Evolutionary conservation across 2,888 invertebrate genomes (phyloP).

Genomic region (Mellilla xanthometata): DNA sequence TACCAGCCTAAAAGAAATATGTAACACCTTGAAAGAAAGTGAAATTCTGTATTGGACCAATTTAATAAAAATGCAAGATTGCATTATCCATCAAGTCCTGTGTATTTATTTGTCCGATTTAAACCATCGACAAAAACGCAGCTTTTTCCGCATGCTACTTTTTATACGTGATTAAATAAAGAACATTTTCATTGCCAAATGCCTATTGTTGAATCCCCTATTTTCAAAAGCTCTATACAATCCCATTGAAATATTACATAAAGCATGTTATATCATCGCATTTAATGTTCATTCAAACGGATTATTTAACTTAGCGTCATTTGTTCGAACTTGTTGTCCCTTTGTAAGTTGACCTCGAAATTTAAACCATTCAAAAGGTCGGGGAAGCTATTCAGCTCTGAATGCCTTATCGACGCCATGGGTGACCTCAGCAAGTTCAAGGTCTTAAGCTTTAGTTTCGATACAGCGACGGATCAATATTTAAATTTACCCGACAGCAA

Average conservation of each 20-base stretch:
- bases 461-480: slow-evolving; percentile 18
- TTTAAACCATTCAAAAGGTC: slow-evolving; percentile 61
- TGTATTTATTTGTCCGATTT: too few relatives aligned
- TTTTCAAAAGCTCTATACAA: slow-evolving; percentile 8
- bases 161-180: not conserved
- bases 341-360: slow-evolving; percentile 62
- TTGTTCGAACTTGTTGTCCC: slow-evolving; percentile 52
- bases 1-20: too few relatives aligned
- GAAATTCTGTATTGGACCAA: too few relatives aligned
- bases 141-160: not conserved
- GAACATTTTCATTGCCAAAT: slow-evolving; percentile 1
- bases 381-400: slow-evolving; percentile 62
- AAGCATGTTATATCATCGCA: slow-evolving; percentile 20
- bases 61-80: too few relatives aligned
- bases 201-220: slow-evolving; percentile 3
- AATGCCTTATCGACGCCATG: slow-evolving; percentile 53
- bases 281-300: slow-evolving; percentile 27
- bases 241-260: slow-evolving; percentile 25
- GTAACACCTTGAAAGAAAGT: too few relatives aligned
- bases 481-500: too few relatives aligned
- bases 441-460: slow-evolving; percentile 59
- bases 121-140: not conserved
- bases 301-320: slow-evolving; percentile 44
- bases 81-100: too few relatives aligned
- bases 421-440: slow-evolving; percentile 73